Evolutionary conservation across 2,113 vertebrate genomes (phyloP).

Genomic region (Bucco capensis): DNA sequence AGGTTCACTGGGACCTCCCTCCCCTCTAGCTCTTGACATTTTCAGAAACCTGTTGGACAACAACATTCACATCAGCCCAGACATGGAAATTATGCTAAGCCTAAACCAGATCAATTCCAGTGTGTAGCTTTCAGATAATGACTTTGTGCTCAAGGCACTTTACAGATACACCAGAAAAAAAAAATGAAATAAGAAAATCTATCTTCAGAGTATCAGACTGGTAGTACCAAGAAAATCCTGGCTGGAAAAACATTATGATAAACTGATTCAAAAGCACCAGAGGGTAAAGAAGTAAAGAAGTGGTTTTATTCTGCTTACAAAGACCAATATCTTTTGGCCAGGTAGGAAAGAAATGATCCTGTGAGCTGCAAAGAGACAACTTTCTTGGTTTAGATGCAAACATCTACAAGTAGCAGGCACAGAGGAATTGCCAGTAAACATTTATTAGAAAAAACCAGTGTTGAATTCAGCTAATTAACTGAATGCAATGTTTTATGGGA

Average conservation of each 20-base stretch:
- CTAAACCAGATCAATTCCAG: conserved; percentile 27
- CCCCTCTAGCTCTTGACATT: conserved; percentile 59
- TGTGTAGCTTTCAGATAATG: conserved; percentile 2
- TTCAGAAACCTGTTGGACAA: conserved; percentile 40
- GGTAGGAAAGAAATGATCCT: neutral
- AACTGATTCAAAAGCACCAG: conserved; percentile 14
- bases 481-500: neutral
- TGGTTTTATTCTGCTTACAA: neutral
- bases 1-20: conserved; percentile 29
- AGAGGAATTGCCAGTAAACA: neutral
- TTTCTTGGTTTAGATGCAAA: neutral
- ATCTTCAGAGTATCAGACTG: neutral
- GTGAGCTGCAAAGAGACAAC: neutral
- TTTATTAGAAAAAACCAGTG: neutral
- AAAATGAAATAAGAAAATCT: neutral
- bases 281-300: neutral
- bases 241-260: neutral
- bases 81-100: conserved; percentile 27
- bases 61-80: neutral
- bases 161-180: neutral
- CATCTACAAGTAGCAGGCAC: neutral
- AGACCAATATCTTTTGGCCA: neutral
- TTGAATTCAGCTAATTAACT: neutral
- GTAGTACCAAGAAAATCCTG: neutral
- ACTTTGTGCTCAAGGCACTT: conserved; percentile 21